These are phyloP conservation scores for Synanthedon formicaeformis DNA, from an alignment of 2,888 invertebrate species.

Conservation along the genomic window DNA sequence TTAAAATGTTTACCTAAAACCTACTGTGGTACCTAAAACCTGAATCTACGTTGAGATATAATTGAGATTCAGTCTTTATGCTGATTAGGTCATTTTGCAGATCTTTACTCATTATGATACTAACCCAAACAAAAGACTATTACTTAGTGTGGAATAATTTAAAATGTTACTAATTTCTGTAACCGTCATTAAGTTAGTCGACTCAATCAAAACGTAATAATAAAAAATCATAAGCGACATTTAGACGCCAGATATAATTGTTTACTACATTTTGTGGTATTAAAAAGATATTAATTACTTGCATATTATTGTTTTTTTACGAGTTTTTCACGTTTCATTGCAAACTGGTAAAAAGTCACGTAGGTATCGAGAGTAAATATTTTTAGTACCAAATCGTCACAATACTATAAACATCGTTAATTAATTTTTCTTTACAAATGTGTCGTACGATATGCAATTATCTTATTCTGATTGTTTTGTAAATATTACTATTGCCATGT, in stretches of 20 bases:
- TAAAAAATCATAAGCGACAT: not conserved
- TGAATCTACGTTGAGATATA: too few relatives aligned
- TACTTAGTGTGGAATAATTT: too few relatives aligned
- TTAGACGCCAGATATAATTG: not conserved
- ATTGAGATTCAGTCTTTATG: too few relatives aligned
- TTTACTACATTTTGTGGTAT: not conserved
- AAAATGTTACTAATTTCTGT: too few relatives aligned
- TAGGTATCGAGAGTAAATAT: not conserved
- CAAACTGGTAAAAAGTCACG: not conserved
- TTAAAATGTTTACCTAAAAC: too few relatives aligned
- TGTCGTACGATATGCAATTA: not conserved
- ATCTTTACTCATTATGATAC: too few relatives aligned
- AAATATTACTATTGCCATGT: not conserved
- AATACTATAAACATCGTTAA: not conserved
- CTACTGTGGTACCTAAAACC: too few relatives aligned
- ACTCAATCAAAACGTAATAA: not conserved
- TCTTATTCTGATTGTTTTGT: not conserved
- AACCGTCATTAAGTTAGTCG: too few relatives aligned
- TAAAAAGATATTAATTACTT: not conserved
- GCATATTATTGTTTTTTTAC: not conserved
- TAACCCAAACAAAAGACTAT: too few relatives aligned
- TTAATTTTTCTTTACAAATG: not conserved
- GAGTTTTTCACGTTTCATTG: not conserved
- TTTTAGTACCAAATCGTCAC: not conserved
- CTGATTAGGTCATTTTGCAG: too few relatives aligned